These are phyloP conservation scores for Meganola albula DNA, from an alignment of 2,888 invertebrate genomes.

Conservation along the genomic window DNA sequence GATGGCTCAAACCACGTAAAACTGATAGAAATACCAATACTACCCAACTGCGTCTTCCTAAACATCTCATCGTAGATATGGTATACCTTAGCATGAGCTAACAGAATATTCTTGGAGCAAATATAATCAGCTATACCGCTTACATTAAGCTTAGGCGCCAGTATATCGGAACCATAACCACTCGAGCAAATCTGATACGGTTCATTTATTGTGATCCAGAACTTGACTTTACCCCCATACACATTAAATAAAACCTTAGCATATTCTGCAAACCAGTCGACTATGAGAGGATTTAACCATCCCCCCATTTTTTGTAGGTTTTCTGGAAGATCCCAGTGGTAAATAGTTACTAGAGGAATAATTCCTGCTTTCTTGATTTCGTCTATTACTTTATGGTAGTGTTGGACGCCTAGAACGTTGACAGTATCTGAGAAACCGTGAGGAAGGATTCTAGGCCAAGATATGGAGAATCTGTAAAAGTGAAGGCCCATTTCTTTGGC, in stretches of 20 bases:
- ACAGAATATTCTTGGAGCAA: constrained; percentile 72
- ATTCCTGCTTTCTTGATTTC: constrained; percentile 75
- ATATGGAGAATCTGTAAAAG: constrained; percentile 78
- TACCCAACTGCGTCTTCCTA: constrained; percentile 39
- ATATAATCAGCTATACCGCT: constrained; percentile 70
- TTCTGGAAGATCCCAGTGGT: constrained; percentile 80
- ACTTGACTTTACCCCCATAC: constrained; percentile 67
- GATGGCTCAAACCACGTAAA: constrained; percentile 71
- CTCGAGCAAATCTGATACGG: constrained; percentile 59
- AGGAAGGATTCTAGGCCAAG: constrained; percentile 82
- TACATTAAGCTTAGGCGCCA: constrained; percentile 53
- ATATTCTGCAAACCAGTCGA: constrained; percentile 75
- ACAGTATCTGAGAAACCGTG: constrained; percentile 68
- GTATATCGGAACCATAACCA: constrained; percentile 47
- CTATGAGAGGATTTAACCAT: constrained; percentile 74
- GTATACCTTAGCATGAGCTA: constrained; percentile 75
- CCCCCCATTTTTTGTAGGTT: constrained; percentile 76
- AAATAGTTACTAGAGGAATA: constrained; percentile 77
- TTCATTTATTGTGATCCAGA: constrained; percentile 80
- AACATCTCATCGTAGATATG: constrained; percentile 51
- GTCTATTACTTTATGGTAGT: constrained; percentile 81
- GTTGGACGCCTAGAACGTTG: constrained; percentile 77
- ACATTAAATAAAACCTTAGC: constrained; percentile 68
- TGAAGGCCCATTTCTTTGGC: constrained; percentile 62
- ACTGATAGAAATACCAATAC: constrained; percentile 50